Evolutionary conservation across 2,113 vertebrate genomes (phyloP), one percentile per base, ranked within the genome.

Genomic region (Geothlypis trichas): DNA sequence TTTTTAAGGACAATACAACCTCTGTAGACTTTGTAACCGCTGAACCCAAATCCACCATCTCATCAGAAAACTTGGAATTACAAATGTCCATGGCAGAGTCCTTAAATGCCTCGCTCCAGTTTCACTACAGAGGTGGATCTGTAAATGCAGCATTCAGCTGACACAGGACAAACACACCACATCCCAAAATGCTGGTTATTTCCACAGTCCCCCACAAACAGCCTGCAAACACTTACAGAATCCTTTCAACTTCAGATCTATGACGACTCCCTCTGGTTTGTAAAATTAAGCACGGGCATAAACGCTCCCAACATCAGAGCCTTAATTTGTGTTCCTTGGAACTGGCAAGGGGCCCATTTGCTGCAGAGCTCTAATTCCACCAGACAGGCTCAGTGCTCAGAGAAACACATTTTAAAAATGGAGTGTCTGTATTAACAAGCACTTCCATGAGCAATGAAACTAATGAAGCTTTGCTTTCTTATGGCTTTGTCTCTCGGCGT

Each of bases 361-460:
- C 93, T 71, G 8, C 37, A 1, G 88, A 58, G 86, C 95, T 95
- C 86, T 96, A 96, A 96, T 96, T 96, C 96, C 95, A 75, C 35
- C 3, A 95, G 93, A 91, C 96, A 94, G 88, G 37, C 73, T 75
- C 87, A 30, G 72, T 47, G 88, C 87, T 83, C 59, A 41, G 95
- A 93, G 95, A 88, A 93, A 88, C 63, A 35, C 93, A 74, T 91
- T 94, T 95, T 89, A 84, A 92, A 96, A 96, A 96, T 79, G 94
- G 96, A 97, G 86, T 92, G 86, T 89, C 95, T 96, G 91, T 86
- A 95, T 96, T 95, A 96, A 91, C 94, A 95, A 95, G 93, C 96
- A 75, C 93, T 96, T 95, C 89, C 90, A 78, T 19, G 76, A 91
- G 96, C 95, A 95, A 93, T 96, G 95, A 96, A 97, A 95, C 96